Base-by-base conservation (phyloP, 2,797 vertebrate genomes). In the Argentina silus region DNA sequence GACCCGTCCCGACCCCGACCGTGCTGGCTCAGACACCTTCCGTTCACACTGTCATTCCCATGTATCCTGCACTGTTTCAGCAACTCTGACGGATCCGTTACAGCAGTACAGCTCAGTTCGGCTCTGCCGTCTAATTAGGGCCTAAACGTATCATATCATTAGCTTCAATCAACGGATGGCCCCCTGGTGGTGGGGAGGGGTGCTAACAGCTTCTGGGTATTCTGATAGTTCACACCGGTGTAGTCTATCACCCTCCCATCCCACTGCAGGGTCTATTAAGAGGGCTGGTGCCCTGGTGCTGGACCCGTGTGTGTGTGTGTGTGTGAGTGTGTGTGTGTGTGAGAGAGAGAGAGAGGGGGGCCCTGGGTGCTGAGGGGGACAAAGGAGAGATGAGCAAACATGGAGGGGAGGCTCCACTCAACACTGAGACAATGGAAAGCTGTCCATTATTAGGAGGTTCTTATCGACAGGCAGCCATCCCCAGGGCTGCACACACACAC, bases 401-500 rank as follows among this genome's bases (percentile, higher is more conserved):
- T 73, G 72, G 55, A 64, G 74, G 74, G 85, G 81, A 82, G 66
- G 14, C 81, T 83, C 85, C 67, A 27, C 70, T 79, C 78, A 80
- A 59, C 27, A 75, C 7, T 61, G 62, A 70, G 66, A 91, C 91
- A 91, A 90, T 79, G 69, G 81, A 78, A 57, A 73, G 60, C 77
- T 83, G 85, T 88, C 82, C 77, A 77, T 89, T 87, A 90, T 86
- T 84, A 85, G 70, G 73, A 51, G 47, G 72, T 74, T 75, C 79
- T 90, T 91, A 92, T 92, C 90, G 74, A 79, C 78, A 82, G 80
- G 78, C 81, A 82, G 86, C 86, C 91, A 89, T 89, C 90, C 89
- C 88, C 81, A 75, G 70, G 80, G 67, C 17, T 83, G 87, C 85
- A 83, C 78, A 83, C 76, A 79, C 42, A 45, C 7, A 15, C 51